phyloP scores from a whole-genome alignment of 2,797 vertebrate genomes.

The Mareca strepera region DNA sequence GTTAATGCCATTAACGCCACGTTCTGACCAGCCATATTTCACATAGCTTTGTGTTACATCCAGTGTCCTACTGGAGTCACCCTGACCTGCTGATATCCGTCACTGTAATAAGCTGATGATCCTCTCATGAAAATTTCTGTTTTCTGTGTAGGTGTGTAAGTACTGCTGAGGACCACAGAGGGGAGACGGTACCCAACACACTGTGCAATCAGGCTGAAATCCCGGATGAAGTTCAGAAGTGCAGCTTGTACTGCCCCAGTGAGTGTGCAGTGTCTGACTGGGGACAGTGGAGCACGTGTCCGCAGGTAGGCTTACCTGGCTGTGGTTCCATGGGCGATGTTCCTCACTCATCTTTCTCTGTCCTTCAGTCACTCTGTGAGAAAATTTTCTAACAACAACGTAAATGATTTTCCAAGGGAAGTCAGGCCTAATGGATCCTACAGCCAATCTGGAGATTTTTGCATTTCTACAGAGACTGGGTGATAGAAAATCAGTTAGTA shows the following conservation, averaged over 20 bases:
- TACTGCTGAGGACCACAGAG: slow-evolving; percentile 67
- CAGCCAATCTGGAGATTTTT: slow-evolving; percentile 17
- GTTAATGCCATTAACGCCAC: neutral
- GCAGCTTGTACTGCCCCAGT: slow-evolving; percentile 86
- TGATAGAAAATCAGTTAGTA: slow-evolving; percentile 3
- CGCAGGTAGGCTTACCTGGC: slow-evolving; percentile 80
- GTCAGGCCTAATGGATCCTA: neutral
- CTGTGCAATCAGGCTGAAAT: slow-evolving; percentile 86
- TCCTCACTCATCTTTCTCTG: neutral
- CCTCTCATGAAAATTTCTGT: neutral
- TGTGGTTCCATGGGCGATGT: neutral
- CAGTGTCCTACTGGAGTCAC: neutral
- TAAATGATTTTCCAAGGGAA: slow-evolving; percentile 24
- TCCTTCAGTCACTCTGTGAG: neutral
- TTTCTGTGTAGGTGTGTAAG: slow-evolving; percentile 85
- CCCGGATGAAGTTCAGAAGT: slow-evolving; percentile 83
- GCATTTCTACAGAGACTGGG: slow-evolving; percentile 13
- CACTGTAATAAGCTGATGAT: neutral
- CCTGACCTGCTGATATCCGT: neutral
- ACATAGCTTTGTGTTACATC: neutral
- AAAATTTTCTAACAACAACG: neutral
- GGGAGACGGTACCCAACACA: slow-evolving; percentile 74
- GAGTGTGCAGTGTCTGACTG: slow-evolving; percentile 92
- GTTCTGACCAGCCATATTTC: neutral
- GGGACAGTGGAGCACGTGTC: slow-evolving; percentile 91